phyloP scores from a whole-genome alignment of 2,888 invertebrate species.

The Troilus luridus region DNA sequence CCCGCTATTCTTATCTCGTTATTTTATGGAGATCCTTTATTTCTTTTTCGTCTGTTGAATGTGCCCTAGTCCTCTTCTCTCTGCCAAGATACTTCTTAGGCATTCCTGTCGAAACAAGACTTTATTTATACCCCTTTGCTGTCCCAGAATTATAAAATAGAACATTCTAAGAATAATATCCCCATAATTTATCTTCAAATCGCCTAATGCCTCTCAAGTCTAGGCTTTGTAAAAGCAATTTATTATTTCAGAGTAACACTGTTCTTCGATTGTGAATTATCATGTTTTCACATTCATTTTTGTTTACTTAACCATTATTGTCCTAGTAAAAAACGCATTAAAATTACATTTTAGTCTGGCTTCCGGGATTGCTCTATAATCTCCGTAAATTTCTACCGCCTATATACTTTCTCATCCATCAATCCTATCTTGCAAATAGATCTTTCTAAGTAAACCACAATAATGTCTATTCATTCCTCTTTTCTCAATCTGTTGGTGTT shows the following conservation, averaged over 20 bases:
- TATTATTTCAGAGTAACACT: not conserved
- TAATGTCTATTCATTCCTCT: too few relatives aligned
- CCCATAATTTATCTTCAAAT: not conserved
- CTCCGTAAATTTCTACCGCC: too few relatives aligned
- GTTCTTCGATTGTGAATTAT: not conserved
- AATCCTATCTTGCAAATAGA: too few relatives aligned
- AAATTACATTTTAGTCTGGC: too few relatives aligned
- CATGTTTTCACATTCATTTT: too few relatives aligned
- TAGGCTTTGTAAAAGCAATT: not conserved
- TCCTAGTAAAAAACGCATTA: too few relatives aligned
- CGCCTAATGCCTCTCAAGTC: not conserved
- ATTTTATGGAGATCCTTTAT: conserved; percentile 35
- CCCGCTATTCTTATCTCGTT: conserved; percentile 28
- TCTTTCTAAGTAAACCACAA: too few relatives aligned
- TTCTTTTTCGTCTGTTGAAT: conserved; percentile 40
- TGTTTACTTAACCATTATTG: too few relatives aligned
- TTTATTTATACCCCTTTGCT: not conserved
- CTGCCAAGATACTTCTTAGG: conserved; percentile 36
- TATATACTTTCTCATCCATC: too few relatives aligned
- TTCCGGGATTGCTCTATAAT: too few relatives aligned
- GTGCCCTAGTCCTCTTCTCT: not conserved
- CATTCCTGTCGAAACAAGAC: conserved; percentile 13
- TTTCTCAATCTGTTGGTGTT: too few relatives aligned
- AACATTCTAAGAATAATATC: conserved; percentile 25
- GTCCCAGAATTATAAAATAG: conserved; percentile 34